These are phyloP conservation scores for Helarctos malayanus DNA, from an alignment of 2,797 vertebrate species.

Conservation along the genomic window DNA sequence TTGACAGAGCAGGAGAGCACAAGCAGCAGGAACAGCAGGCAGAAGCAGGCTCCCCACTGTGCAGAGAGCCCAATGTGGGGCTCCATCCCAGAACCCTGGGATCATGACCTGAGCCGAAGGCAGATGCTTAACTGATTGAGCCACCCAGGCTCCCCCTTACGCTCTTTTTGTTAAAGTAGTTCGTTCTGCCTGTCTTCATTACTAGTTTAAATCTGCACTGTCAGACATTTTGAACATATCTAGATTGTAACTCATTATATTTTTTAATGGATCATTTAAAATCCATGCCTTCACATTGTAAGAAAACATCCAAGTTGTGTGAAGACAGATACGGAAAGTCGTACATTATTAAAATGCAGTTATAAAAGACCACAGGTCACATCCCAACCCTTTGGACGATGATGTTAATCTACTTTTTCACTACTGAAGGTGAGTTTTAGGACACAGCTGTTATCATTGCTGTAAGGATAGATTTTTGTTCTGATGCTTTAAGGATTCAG, in stretches of 20 bases:
- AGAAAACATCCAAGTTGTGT: constrained; percentile 51
- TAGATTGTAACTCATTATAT: constrained; percentile 44
- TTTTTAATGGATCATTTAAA: constrained; percentile 54
- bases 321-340: background rate
- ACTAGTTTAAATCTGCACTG: background rate
- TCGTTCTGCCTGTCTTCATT: background rate
- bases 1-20: background rate
- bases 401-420: background rate
- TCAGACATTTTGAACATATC: background rate
- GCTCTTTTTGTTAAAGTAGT: constrained; percentile 28
- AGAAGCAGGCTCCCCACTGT: too few species aligned
- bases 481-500: constrained; percentile 24
- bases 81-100: too few species aligned
- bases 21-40: too few species aligned
- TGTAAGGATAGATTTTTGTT: constrained; percentile 45
- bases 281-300: constrained; percentile 47
- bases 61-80: too few species aligned
- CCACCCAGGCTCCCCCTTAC: too few species aligned
- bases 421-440: background rate
- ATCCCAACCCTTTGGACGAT: background rate
- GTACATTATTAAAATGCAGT: background rate
- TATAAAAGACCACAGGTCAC: background rate
- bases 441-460: background rate
- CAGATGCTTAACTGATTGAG: too few species aligned
- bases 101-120: too few species aligned